phyloP scores from a whole-genome alignment of 2,113 vertebrate genomes.

The Pholis gunnellus region DNA sequence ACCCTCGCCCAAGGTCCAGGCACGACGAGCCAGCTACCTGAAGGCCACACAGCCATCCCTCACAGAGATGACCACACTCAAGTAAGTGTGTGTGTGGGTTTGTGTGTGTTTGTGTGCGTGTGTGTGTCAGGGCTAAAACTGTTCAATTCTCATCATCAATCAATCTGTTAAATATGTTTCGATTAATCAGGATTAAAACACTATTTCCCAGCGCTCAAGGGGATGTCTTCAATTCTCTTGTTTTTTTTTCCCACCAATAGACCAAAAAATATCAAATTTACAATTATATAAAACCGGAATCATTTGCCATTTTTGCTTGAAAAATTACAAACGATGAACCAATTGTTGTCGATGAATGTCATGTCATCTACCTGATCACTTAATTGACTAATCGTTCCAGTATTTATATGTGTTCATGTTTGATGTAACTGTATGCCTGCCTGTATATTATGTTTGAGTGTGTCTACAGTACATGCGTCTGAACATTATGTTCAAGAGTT shows the following conservation, averaged over 20 bases:
- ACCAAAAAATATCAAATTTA: not conserved
- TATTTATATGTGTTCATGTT: not conserved
- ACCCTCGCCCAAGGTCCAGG: conserved; percentile 94
- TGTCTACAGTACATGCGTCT: not conserved
- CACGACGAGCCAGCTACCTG: conserved; percentile 97
- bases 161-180: not conserved
- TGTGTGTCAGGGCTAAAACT: not conserved
- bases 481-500: conserved; percentile 5
- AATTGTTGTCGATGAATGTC: not conserved
- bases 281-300: not conserved
- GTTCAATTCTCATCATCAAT: not conserved
- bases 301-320: not conserved
- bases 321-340: not conserved
- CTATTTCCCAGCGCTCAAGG: not conserved
- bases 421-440: not conserved
- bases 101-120: too few species aligned
- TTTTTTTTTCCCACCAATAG: not conserved
- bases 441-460: not conserved
- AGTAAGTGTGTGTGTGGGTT: conserved; percentile 78
- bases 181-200: too few species aligned
- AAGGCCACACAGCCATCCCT: conserved; percentile 98
- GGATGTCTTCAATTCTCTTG: not conserved
- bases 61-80: conserved; percentile 94
- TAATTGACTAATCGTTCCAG: not conserved
- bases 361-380: not conserved